Evolutionary conservation across 2,797 vertebrate species (phyloP), one percentile per base, ranked within the genome.

Genomic region (Dryobates pubescens): DNA sequence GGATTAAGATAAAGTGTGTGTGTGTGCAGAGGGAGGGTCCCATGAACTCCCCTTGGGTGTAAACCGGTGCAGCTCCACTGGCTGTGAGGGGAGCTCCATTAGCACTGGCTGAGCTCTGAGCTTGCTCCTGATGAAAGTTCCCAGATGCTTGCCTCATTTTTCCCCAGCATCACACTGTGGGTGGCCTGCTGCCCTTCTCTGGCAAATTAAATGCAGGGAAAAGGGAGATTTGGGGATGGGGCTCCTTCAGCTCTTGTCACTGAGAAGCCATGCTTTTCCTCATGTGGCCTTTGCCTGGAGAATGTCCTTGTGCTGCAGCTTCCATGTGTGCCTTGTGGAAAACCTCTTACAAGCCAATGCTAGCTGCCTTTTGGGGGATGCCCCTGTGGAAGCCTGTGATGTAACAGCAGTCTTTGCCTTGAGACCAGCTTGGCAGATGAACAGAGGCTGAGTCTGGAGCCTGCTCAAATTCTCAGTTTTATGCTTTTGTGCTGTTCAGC

Each of bases 1-100:
- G 90, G 93, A 92, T 78, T 82, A 88, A 94, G 91, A 90, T 63
- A 69, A 86, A 94, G 47, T 36, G 24, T 51, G 47, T 47, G 45
- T 93, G 57, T 3, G 11, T 75, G 84, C 76, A 45, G 34, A 47
- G 68, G 93, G 82, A 88, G 71, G 67, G 51, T 78, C 70, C 9
- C 4, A 0, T 13, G 54, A 81, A 68, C 26, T 63, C 34, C 65
- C 32, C 64, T 68, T 43, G 86, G 79, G 85, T 83, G 79, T 85
- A 92, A 73, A 88, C 82, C 88, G 54, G 34, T 0, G 0, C 59
- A 74, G 78, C 53, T 88, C 70, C 30, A 2, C 70, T 3, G 17
- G 34, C 86, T 59, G 29, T 58, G 80, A 8, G 6, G 3, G 7
- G 17, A 77, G 43, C 24, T 74, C n/a, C 0, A 3, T 61, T 64